Base-by-base conservation (phyloP, 92 coral and sea anemone genomes). In the Epizoanthus fatuus region DNA sequence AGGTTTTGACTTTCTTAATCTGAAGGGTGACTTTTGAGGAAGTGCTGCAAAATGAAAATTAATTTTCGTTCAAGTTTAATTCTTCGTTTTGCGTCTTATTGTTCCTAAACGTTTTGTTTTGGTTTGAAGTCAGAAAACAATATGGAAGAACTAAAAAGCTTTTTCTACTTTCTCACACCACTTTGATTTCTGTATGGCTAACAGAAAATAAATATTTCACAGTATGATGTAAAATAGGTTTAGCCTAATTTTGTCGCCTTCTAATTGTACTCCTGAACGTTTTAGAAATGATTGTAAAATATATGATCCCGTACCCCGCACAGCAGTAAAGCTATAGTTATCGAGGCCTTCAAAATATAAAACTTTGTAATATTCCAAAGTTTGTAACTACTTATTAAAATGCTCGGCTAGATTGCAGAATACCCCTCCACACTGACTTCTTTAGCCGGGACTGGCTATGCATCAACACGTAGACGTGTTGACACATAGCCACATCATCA, bases 221-320 rank as follows among this genome's bases (percentile, higher is more conserved):
- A 77, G 82, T 77, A 62, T 77, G 82, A 19, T 77, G 57, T 44
- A 19, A 77, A 42, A 77, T 42, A 62, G 54, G 40, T 60, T 59
- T 20, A 60, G 69, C 82, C 47, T 62, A 77, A 77, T 77, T 77
- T 62, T 35, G 22, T 40, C 70, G n/a, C 58, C 57, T 44, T 38
- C 82, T 77, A 77, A 77, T 62, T 59, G 54, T 42, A 12, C 13
- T 40, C 9, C 44, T 77, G 82, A 77, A 77, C 82, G 82, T 77
- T 77, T 77, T 77, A 60, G 70, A 77, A 77, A 69, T 77, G 82
- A 77, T 58, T 77, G 82, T 77, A 77, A 77, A 77, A 60, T 77
- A 77, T 40, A 77, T 62, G 65, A 20, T 20, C 58, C 44, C 20
- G 47, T 77, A 77, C 29, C 25, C 5, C 22, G 3, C 82, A 19